Conservation (phyloP, 2,113 vertebrate genomes). For the Aphelocoma coerulescens region DNA sequence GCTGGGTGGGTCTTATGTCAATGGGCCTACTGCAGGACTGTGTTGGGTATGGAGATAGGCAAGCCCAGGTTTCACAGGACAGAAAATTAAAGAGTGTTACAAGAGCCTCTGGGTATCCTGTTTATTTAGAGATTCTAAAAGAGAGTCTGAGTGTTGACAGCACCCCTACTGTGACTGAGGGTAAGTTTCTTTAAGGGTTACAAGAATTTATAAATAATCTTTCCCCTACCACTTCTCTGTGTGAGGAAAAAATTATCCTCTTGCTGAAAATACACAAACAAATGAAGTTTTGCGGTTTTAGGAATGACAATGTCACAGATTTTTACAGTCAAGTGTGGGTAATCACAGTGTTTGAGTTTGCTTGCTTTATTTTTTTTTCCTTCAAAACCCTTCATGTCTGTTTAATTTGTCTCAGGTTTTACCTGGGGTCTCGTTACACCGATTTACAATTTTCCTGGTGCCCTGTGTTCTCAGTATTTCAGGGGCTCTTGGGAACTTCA, state of each 20-base stretch:
- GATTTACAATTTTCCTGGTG: background rate
- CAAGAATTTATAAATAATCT: background rate
- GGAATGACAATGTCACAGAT: background rate
- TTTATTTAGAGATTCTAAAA: background rate
- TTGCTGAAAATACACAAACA: background rate
- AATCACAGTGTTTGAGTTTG: background rate
- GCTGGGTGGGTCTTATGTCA: accelerated
- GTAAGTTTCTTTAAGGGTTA: background rate
- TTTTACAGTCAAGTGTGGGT: background rate
- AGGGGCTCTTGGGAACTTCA: background rate
- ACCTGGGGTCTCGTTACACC: background rate
- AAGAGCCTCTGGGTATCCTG: background rate
- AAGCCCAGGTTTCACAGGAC: background rate
- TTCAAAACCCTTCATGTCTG: background rate
- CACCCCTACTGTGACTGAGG: accelerated
- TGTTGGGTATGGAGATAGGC: background rate
- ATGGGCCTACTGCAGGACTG: background rate
- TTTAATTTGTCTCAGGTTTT: background rate
- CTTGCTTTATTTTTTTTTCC: background rate
- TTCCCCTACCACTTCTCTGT: background rate
- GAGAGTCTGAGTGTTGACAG: background rate
- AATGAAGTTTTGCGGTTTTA: background rate
- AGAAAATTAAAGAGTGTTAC: background rate
- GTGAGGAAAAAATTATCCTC: background rate
- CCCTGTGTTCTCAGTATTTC: background rate